These are phyloP conservation scores for Luehdorfia chinensis DNA, from an alignment of 1,140 invertebrate genomes.

Conservation along the genomic window DNA sequence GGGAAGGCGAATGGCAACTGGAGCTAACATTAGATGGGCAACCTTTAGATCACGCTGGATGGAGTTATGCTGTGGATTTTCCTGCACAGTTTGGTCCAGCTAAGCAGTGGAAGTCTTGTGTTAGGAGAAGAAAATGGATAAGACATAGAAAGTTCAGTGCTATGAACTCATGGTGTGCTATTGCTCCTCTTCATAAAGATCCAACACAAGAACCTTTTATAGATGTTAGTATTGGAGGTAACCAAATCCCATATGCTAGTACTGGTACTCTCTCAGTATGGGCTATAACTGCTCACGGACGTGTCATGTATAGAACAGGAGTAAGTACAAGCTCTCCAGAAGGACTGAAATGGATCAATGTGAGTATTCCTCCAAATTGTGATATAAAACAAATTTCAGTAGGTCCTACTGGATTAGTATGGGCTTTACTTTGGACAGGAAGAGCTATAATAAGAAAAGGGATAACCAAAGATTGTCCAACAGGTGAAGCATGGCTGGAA, in stretches of 20 bases:
- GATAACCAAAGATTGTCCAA: conserved; percentile 84
- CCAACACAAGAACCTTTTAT: conserved; percentile 86
- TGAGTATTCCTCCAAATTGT: conserved; percentile 84
- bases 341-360: conserved; percentile 88
- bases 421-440: conserved; percentile 90
- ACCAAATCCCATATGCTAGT: conserved; percentile 85
- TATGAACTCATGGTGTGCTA: conserved; percentile 93
- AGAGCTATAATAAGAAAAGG: conserved; percentile 87
- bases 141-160: conserved; percentile 91
- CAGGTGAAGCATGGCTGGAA: conserved; percentile 88
- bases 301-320: conserved; percentile 90
- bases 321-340: conserved; percentile 89
- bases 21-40: conserved; percentile 92
- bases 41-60: conserved; percentile 92
- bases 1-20: conserved; percentile 95
- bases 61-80: conserved; percentile 97
- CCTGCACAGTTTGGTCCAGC: conserved; percentile 88
- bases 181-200: conserved; percentile 92
- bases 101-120: conserved; percentile 94
- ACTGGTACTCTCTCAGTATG: conserved; percentile 88
- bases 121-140: conserved; percentile 92
- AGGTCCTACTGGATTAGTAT: conserved; percentile 89
- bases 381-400: conserved; percentile 91
- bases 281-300: conserved; percentile 93
- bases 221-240: conserved; percentile 91